Conservation (phyloP, 2,888 invertebrate species). For the Eugnorisma glareosa region DNA sequence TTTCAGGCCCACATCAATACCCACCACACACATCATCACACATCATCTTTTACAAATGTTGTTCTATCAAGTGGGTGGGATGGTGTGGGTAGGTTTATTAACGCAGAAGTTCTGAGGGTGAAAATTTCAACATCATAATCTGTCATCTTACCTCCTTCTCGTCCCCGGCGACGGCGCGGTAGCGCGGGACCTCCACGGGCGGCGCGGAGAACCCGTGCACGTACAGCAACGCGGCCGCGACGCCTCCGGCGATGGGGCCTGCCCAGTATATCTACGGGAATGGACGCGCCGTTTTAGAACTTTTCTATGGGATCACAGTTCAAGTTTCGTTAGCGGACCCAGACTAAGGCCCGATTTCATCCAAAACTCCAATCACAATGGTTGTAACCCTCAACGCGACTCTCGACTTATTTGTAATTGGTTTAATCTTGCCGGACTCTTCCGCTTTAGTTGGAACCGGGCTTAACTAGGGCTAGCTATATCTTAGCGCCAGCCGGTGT, state of each 20-base stretch:
- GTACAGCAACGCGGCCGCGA: conserved; percentile 94
- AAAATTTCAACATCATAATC: not conserved
- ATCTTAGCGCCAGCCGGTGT: not conserved
- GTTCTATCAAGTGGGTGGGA: not conserved
- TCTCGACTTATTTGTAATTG: not conserved
- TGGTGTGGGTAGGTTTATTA: too few relatives aligned
- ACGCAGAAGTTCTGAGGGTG: not conserved
- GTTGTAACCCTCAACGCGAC: not conserved
- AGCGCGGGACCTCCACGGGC: conserved; percentile 86
- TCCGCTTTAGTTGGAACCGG: not conserved
- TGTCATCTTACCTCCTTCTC: conserved; percentile 92
- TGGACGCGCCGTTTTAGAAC: not conserved
- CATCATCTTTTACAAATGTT: too few relatives aligned
- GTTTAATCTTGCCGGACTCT: not conserved
- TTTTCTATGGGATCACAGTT: not conserved
- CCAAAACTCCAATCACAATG: not conserved
- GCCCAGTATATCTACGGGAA: conserved; percentile 94
- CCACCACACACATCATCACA: not conserved
- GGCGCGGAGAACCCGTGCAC: conserved; percentile 91
- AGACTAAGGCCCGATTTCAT: not conserved
- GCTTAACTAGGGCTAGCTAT: not conserved
- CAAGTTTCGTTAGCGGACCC: not conserved
- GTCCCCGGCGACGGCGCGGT: conserved; percentile 90
- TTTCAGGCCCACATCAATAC: not conserved
- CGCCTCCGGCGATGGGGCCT: conserved; percentile 96